Evolutionary conservation across 2,888 invertebrate species (phyloP), one percentile per base, ranked within the genome.

Genomic region (Volucella inanis): DNA sequence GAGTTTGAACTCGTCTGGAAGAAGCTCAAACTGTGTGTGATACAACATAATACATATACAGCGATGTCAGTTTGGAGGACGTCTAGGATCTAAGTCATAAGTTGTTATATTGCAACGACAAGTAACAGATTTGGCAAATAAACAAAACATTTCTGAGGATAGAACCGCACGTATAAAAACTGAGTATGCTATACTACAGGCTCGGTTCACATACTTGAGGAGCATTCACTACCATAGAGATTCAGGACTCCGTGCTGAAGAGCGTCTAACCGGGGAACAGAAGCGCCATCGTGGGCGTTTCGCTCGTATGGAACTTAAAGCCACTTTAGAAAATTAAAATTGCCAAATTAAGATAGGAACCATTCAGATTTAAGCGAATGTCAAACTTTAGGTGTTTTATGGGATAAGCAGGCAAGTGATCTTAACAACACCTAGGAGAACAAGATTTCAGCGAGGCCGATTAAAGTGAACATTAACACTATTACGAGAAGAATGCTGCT

Each of bases 11-110:
- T 97, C 97, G 89, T 97, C 97, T 81, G 97, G 97, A 88, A 95
- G 97, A 92, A 97, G 97, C 91, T 97, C 97, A 88, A 97, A 95
- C 90, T 97, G 97, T 92, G 97, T n/a, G n/a, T 92, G 97, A 97
- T 93, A 96, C 96, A 90, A 96, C 96, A 76, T 98, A 98, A 94
- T 98, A 98, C 93, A 97, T 98, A 95, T 97, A 97, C 94, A 97
- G 97, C 88, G 98, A 98, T 93, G 97, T 97, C 75, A 97, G 97
- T 88, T 93, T 98, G 88, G 98, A 98, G 91, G 98, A 98, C 93
- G 96, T 98, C 79, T 96, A 97, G 93, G 98, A 98, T 93, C 95
- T 98, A 90, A 98, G 96, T 93, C 97, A 98, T 92, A 97, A 97
- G 98, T 96, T 98, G 90, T 96, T 97, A 93, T 94, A 90, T 94